Evolutionary conservation across 2,113 vertebrate species (phyloP).

Genomic region (Tenebrosternarchus preto): DNA sequence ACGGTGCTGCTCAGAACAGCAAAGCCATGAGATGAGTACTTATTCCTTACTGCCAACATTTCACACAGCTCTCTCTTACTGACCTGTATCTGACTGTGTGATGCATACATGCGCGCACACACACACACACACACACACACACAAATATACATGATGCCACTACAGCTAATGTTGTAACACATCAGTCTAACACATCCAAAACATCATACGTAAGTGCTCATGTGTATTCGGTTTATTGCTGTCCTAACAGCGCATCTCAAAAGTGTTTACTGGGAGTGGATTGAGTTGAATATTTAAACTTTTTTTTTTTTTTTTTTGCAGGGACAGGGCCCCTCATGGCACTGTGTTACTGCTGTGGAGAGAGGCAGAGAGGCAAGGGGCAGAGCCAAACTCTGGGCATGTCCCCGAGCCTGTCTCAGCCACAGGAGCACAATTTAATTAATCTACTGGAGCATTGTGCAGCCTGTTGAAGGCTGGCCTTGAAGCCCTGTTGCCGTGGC

Average conservation of each 20-base stretch:
- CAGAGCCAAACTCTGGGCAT: background rate
- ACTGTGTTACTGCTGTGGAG: background rate
- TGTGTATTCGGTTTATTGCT: conserved; percentile 8
- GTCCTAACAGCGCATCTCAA: background rate
- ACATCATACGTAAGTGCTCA: background rate
- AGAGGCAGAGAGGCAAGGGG: background rate
- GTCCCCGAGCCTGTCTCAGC: background rate
- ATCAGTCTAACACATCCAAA: background rate
- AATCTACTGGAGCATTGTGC: conserved; percentile 61
- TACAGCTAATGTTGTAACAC: background rate
- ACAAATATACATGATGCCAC: background rate
- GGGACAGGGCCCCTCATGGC: background rate
- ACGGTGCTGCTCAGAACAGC: background rate
- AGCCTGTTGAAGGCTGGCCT: conserved; percentile 56
- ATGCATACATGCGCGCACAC: background rate
- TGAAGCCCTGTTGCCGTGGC: conserved; percentile 50
- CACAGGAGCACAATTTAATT: conserved; percentile 59
- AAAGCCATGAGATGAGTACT: background rate
- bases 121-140: background rate
- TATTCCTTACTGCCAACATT: background rate
- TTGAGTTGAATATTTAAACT: background rate
- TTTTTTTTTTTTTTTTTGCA: too few relatives aligned
- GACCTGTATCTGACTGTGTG: background rate
- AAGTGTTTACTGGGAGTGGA: background rate
- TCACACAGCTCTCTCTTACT: background rate